Conservation (phyloP, 2,888 invertebrate genomes). For the Cotesia congregata region DNA sequence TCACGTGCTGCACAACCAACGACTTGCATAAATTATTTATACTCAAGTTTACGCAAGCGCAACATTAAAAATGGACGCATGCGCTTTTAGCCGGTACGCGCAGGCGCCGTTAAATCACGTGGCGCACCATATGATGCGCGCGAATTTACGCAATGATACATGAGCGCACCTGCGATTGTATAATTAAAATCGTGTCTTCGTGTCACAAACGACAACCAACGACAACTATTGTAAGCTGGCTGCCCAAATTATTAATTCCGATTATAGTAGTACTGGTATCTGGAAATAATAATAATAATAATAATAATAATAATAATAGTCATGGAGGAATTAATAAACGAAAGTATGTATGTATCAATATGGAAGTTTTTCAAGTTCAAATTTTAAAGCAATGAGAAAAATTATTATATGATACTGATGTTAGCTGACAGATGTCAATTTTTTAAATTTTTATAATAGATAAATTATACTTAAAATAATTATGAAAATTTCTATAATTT, state of each 20-base stretch:
- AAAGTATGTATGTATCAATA: no score
- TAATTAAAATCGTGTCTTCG: slow-evolving; percentile 6
- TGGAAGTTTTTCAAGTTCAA: no score
- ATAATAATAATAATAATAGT: not conserved
- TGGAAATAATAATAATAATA: not conserved
- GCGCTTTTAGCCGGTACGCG: not conserved
- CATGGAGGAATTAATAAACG: not conserved
- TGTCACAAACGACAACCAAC: not conserved
- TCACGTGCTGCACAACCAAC: not conserved
- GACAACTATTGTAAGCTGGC: not conserved
- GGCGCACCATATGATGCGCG: slow-evolving; percentile 33
- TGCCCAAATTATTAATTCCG: not conserved
- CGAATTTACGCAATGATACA: slow-evolving; percentile 20
- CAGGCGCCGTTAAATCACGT: slow-evolving; percentile 9
- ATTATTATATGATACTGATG: no score
- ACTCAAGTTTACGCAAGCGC: not conserved
- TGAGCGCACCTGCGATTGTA: slow-evolving; percentile 30
- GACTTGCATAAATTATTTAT: slow-evolving; percentile 13
- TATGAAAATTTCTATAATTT: no score
- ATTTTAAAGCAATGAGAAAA: no score
- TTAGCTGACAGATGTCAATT: no score
- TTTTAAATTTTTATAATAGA: no score
- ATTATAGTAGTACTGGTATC: no score
- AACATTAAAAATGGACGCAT: not conserved
- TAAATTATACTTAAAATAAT: no score